A percentile compares a stretch with the other conserved stretches of the same genome.
phyloP scores from a whole-genome alignment of 1,140 invertebrate species.

The Pantala flavescens region DNA sequence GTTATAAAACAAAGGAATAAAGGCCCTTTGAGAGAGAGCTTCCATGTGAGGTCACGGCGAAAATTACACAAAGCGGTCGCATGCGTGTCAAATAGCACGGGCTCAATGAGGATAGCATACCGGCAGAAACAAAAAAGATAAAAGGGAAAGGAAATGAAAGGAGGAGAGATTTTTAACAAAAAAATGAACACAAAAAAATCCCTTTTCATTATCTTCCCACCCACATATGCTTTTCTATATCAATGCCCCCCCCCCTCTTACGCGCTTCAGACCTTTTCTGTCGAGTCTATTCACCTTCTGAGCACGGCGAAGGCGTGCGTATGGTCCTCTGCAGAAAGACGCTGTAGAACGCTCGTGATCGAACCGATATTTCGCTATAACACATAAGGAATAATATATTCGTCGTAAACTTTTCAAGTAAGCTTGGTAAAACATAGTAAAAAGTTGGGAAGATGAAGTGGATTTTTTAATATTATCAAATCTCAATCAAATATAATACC shows the following conservation, averaged over 20 bases:
- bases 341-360: too few species aligned
- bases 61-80: neutral
- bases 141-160: neutral
- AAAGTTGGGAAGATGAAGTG: too few species aligned
- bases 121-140: too few species aligned
- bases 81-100: neutral
- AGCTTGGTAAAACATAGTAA: too few species aligned
- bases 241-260: neutral
- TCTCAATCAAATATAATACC: too few species aligned
- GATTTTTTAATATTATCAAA: too few species aligned
- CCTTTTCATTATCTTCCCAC: constrained; percentile 1
- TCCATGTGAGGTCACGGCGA: neutral
- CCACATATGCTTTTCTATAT: neutral
- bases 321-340: too few species aligned
- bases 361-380: too few species aligned
- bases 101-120: neutral
- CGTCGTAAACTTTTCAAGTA: too few species aligned
- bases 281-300: neutral
- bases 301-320: neutral
- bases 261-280: neutral
- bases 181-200: constrained; percentile 3
- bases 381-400: too few species aligned
- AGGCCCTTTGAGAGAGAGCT: neutral
- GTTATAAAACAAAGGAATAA: neutral
- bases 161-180: neutral